Evolutionary conservation across 2,113 vertebrate species (phyloP).

Genomic region (Nesoenas mayeri): DNA sequence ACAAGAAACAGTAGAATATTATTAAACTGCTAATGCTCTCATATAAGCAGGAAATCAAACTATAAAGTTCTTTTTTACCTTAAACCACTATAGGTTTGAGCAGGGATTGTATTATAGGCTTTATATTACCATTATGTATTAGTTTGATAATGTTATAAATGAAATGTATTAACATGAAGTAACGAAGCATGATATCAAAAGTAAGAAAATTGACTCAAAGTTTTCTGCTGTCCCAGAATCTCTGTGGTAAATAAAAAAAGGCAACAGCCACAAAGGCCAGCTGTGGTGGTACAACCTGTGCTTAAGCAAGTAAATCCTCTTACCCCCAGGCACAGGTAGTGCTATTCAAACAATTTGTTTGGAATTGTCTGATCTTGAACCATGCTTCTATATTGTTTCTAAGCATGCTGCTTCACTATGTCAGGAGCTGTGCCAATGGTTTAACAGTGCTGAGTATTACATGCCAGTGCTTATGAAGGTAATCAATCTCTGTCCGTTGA

Average conservation of each 20-base stretch:
- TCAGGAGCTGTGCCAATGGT: background rate
- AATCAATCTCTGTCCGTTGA: background rate
- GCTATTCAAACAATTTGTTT: background rate
- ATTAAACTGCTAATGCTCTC: background rate
- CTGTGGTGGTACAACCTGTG: background rate
- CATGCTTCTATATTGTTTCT: background rate
- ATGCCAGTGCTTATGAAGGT: background rate
- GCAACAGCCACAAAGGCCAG: background rate
- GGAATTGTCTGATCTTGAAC: background rate
- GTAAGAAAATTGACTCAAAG: background rate
- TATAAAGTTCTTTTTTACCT: background rate
- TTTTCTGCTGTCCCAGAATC: background rate
- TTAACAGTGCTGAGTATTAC: background rate
- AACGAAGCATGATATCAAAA: background rate
- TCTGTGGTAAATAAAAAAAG: background rate
- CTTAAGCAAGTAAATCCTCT: background rate
- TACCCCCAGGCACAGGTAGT: accelerated
- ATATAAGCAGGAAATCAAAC: background rate
- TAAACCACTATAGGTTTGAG: background rate
- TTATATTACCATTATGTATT: background rate
- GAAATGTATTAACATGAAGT: background rate
- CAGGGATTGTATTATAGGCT: background rate
- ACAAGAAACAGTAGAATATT: background rate
- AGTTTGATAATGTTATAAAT: background rate
- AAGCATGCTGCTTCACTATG: background rate